Evolutionary conservation across 2,113 vertebrate genomes (phyloP).

Genomic region (Silurus asotus): DNA sequence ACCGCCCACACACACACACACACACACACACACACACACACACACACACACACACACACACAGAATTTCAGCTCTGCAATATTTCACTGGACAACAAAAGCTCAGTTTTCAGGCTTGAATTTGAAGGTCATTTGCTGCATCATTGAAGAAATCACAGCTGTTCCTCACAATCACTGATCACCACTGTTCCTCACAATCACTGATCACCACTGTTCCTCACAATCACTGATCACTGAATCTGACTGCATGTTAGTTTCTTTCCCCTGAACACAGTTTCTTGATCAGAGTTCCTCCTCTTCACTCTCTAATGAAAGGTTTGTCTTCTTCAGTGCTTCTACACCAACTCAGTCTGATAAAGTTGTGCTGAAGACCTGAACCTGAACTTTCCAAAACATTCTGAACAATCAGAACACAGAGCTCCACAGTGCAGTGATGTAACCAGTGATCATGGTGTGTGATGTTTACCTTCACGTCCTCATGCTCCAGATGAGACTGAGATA

Average conservation of each 20-base stretch:
- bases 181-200: background rate
- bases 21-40: too few species aligned
- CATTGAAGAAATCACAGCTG: too few species aligned
- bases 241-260: background rate
- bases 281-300: background rate
- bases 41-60: too few species aligned
- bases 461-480: constrained; percentile 72
- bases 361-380: background rate
- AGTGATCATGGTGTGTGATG: background rate
- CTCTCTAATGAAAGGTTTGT: background rate
- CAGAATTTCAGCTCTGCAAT: too few species aligned
- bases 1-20: too few species aligned
- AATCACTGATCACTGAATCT: background rate
- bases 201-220: background rate
- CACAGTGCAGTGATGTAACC: background rate
- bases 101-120: too few species aligned
- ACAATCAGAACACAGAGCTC: background rate
- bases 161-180: background rate
- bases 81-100: too few species aligned
- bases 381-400: background rate
- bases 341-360: background rate
- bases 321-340: background rate
- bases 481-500: constrained; percentile 67
- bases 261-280: background rate
- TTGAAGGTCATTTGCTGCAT: too few species aligned